A percentile compares a stretch with the other conserved stretches of the same genome.
These are phyloP conservation scores for Lophius piscatorius DNA, from an alignment of 2,113 vertebrate genomes.

Conservation along the genomic window DNA sequence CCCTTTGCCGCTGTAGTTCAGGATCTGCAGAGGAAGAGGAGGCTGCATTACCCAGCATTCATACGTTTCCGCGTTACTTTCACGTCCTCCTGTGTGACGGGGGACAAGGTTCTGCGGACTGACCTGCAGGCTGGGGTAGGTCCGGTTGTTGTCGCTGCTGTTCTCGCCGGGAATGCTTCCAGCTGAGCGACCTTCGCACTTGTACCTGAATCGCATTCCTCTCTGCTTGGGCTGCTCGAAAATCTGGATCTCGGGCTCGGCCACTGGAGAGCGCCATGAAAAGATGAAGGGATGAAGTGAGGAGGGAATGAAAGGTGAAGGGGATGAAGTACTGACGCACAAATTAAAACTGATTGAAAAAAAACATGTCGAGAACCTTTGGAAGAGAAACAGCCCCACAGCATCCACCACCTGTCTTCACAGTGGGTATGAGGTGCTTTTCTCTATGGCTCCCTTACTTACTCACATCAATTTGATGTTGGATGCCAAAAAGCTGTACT, in stretches of 20 bases:
- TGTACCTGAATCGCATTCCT: slow-evolving; percentile 98
- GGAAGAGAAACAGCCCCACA: no score
- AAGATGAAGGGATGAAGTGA: not conserved
- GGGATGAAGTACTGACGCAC: not conserved
- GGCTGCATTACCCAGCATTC: no score
- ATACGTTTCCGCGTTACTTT: no score
- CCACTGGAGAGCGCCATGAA: slow-evolving; percentile 52
- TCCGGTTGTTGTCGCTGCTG: slow-evolving; percentile 93
- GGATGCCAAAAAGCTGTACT: no score
- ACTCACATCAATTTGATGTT: no score
- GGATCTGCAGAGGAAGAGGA: slow-evolving; percentile 77
- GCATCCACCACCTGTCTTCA: no score
- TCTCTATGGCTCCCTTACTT: no score
- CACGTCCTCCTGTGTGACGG: no score
- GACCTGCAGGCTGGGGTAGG: slow-evolving; percentile 95
- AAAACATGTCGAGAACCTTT: no score
- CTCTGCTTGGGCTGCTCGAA: slow-evolving; percentile 95
- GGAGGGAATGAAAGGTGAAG: not conserved
- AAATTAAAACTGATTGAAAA: no score
- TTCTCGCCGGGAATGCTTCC: slow-evolving; percentile 96
- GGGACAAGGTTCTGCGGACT: not conserved
- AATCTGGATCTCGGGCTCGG: slow-evolving; percentile 88
- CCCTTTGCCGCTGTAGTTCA: slow-evolving; percentile 88
- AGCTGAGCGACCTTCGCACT: slow-evolving; percentile 95
- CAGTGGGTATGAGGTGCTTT: no score